Percentiles rank a stretch among this genome's conserved stretches.
phyloP scores from a whole-genome alignment of 2,113 vertebrate genomes.

The Halichoeres trimaculatus region DNA sequence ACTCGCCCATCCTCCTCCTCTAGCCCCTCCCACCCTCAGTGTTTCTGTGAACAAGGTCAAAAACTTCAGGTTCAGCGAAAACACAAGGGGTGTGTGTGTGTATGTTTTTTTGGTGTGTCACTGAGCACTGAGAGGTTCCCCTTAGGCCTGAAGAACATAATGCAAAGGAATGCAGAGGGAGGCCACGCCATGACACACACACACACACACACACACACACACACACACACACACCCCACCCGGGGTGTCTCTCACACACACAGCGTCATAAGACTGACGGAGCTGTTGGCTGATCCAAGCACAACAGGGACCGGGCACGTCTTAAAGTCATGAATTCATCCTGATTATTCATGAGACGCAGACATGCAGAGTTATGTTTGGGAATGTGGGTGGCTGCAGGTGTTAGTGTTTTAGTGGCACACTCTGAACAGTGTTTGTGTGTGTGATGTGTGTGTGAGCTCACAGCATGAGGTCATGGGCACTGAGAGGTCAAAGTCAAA shows the following conservation, averaged over 20 bases:
- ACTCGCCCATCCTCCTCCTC: too few relatives aligned
- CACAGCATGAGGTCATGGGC: slow-evolving; percentile 64
- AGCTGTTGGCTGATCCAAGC: slow-evolving; percentile 24
- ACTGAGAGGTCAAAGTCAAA: slow-evolving; percentile 26
- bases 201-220: slow-evolving; percentile 24
- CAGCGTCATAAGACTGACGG: slow-evolving; percentile 20
- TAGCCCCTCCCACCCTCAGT: too few relatives aligned
- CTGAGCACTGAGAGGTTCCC: slow-evolving; percentile 36
- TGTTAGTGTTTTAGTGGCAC: slow-evolving; percentile 53
- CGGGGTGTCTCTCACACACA: too few relatives aligned
- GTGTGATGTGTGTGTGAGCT: slow-evolving; percentile 49
- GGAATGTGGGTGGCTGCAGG: slow-evolving; percentile 44
- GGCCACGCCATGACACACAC: slow-evolving; percentile 53
- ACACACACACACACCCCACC: slow-evolving; percentile 14
- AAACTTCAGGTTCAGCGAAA: too few relatives aligned
- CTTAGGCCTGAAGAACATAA: slow-evolving; percentile 48
- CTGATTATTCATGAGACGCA: neutral
- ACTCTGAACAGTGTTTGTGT: slow-evolving; percentile 44
- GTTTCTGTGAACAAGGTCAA: too few relatives aligned
- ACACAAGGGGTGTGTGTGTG: too few relatives aligned
- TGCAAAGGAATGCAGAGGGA: slow-evolving; percentile 64
- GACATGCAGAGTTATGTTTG: neutral
- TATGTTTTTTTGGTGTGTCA: slow-evolving; percentile 52
- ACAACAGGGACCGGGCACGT: slow-evolving; percentile 24
- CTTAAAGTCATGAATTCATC: slow-evolving; percentile 16